Evolutionary conservation across 2,888 invertebrate species (phyloP), one percentile per base, ranked within the genome.

Genomic region (Metalampra italica): DNA sequence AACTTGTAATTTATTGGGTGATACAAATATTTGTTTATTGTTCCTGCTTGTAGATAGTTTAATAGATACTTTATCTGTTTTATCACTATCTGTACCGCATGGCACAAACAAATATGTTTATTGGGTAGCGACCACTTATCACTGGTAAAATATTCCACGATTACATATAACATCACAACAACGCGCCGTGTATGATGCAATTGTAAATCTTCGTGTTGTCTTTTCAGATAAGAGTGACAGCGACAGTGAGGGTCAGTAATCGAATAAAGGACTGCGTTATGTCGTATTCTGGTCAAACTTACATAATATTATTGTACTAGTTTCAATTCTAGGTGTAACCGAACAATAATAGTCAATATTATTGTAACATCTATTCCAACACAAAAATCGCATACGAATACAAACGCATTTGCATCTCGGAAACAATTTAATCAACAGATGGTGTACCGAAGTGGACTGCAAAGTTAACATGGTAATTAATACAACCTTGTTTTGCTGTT

Each of bases 181-280:
- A 32, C 9, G 32, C 11, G 9, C 8, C 32, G 11, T 32, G 43
- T 32, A 42, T 46, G 43, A 39, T 39, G 46, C 37, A 29, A 45
- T 36, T 15, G 15, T 36, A 34, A 11, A 7, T 39, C 12, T 7
- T 32, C 12, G 5, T 51, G 32, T 47, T 62, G 48, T 66, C 68
- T 68, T 66, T 92, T 57, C 92, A 96, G 96, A 96, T 92, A 96
- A 96, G 91, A 96, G 96, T 91, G 96, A 96, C 93, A 96, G 95
- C 91, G 96, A 96, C 91, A 96, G 96, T 90, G 96, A 96, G 91
- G 96, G 96, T 90, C 96, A 96, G 91, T 96, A 93, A 93, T 54
- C 41, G 60, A 66, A 62, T 53, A 59, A 62, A 65, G 74, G 71
- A 77, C 77, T 77, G 76, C 78, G 77, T 78, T 76, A 75, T 77